These are phyloP conservation scores for Limnodromus scolopaceus DNA, from an alignment of 2,797 vertebrate genomes.

Conservation along the genomic window DNA sequence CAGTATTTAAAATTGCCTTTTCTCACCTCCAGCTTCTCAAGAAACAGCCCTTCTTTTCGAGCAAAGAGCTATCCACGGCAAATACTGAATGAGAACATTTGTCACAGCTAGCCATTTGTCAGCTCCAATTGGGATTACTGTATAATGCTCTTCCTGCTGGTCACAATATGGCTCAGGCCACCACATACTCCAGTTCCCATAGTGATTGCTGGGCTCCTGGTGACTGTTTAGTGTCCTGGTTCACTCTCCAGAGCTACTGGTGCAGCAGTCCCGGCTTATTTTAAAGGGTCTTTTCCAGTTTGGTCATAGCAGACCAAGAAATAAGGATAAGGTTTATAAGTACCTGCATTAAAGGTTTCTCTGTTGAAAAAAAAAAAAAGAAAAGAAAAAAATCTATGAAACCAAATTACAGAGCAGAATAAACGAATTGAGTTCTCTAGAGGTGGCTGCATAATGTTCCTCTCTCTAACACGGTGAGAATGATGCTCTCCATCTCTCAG, in stretches of 20 bases:
- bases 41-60: neutral
- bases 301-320: neutral
- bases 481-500: neutral
- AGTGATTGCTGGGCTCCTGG: constrained; percentile 14
- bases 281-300: neutral
- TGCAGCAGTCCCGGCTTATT: neutral
- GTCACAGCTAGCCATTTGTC: constrained; percentile 39
- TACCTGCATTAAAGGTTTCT: neutral
- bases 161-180: constrained; percentile 14
- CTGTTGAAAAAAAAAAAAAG: neutral
- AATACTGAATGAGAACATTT: constrained; percentile 23
- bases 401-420: neutral
- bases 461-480: neutral
- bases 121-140: constrained; percentile 29
- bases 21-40: constrained; percentile 21
- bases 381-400: neutral
- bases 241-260: neutral
- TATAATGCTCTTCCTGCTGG: constrained; percentile 40
- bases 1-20: constrained; percentile 36
- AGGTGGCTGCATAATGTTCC: neutral
- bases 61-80: constrained; percentile 8
- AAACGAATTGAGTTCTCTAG: neutral
- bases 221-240: neutral
- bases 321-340: neutral
- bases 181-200: neutral